Base-by-base conservation (phyloP, 2,888 invertebrate genomes). In the Hypsopygia costalis region DNA sequence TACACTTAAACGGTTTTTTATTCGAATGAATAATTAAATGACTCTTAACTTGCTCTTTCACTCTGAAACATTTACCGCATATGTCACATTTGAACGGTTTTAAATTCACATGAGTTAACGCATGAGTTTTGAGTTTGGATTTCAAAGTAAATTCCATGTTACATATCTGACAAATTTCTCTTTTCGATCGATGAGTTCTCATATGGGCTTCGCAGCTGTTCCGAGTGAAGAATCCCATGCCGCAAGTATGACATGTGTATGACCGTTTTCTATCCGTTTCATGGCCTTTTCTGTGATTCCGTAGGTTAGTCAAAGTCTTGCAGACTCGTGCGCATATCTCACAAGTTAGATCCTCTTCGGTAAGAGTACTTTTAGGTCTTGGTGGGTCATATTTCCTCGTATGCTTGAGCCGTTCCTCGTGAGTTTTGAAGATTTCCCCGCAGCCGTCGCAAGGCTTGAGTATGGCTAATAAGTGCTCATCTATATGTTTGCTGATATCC, bases 1-100 rank as follows among this genome's bases (percentile, higher is more conserved):
- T 91, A 54, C 94, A 93, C 6, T 90, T 82, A 57, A 91, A 92
- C 0, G 93, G 93, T 90, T 92, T 92, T 11, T 90, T 92, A 1
- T 93, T 93, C 0, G 92, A 93, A 55, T 93, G 93, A 25, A 92
- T 92, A 35, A 93, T 81, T 51, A 90, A 89, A 62, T 94, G 93
- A 40, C 92, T 91, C 35, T 90, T 83, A 38, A 93, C 71, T 4
- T 62, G 59, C 6, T 51, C 52, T 9, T 58, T 49, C 1, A 58
- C 41, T 7, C 59, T 47, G 33, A 68, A 69, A 3, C 46, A 41
- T n/a, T 56, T 51, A 0, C 59, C 62, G 10, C 71, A 69, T 20
- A 61, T 52, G 1, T 63, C 44, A 31, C 69, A 71, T 1, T 51
- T 28, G 29, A 57, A 62, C 0, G 62, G 66, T 28, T 58, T 57